These are phyloP conservation scores for Phymorhynchus buccinoides DNA, from an alignment of 1,140 invertebrate species.

Conservation along the genomic window DNA sequence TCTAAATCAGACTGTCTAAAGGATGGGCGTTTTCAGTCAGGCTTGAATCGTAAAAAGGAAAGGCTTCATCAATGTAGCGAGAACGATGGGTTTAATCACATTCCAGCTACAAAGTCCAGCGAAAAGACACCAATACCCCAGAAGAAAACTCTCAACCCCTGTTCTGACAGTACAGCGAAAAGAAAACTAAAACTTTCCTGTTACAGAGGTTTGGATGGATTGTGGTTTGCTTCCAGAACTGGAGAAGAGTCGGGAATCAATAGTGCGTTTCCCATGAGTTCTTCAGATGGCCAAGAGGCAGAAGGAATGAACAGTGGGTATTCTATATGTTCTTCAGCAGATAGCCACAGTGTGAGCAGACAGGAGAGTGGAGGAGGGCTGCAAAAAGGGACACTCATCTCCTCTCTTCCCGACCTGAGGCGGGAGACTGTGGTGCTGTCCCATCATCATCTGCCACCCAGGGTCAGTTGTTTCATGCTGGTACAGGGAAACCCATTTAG, in stretches of 20 bases:
- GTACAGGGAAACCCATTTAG: too few species aligned
- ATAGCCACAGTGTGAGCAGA: conserved; percentile 41
- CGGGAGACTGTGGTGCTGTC: conserved; percentile 62
- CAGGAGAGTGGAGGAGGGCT: conserved; percentile 41
- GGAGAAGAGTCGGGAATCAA: too few species aligned
- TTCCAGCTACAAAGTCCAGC: background rate
- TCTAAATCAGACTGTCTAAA: background rate
- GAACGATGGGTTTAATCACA: background rate
- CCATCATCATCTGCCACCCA: conserved; percentile 25
- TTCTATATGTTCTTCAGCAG: conserved; percentile 52
- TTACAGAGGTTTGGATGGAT: too few species aligned
- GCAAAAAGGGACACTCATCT: conserved; percentile 22
- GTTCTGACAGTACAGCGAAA: background rate
- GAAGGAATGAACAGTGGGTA: background rate
- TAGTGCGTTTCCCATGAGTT: too few species aligned
- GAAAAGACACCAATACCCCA: background rate
- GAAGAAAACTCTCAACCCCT: background rate
- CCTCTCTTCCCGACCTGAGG: conserved; percentile 48
- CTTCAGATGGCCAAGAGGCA: background rate
- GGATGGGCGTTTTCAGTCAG: background rate
- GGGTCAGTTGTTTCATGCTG: too few species aligned
- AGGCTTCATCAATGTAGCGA: background rate
- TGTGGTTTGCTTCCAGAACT: too few species aligned
- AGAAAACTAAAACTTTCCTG: too few species aligned
- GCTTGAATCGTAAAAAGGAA: background rate